Base-by-base conservation (phyloP, 2,797 vertebrate genomes). In the Denticeps clupeoides region DNA sequence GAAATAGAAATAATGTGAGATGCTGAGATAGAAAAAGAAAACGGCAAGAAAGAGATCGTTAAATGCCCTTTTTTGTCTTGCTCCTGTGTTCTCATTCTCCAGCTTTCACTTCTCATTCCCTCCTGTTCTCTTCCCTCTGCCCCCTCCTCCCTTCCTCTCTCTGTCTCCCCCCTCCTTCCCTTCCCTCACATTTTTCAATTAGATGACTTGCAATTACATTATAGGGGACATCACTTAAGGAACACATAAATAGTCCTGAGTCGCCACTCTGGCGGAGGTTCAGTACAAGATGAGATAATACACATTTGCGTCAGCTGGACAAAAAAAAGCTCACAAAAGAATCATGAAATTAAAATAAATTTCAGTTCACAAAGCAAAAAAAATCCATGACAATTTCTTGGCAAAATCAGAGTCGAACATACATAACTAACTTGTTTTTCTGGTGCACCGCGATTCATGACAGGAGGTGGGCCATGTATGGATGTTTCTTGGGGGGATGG, bases 161-260 rank as follows among this genome's bases (percentile, higher is more conserved):
- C 45, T 21, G 27, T 18, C 37, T 18, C 37, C 26, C 23, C 49
- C 33, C 33, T 9, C 24, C 47, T 29, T 38, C 37, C 3, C 42
- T 37, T 38, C 55, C 25, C 46, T 38, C 49, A 64, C 23, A 53
- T 69, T 64, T 75, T 74, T 78, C 68, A 78, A 70, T 73, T 71
- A 69, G 55, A 62, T 62, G 32, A 54, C 51, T 59, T 56, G 51
- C 53, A 77, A 82, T 81, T 70, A 67, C 74, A 81, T 83, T 77
- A 80, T 47, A 47, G 62, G 47, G 62, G 62, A 69, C 73, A 73
- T 77, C 69, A 76, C 65, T 74, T 74, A 73, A 72, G 69, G 50
- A 63, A 67, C 70, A 72, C 74, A 74, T 75, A 75, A 82, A 84
- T 75, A 77, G 68, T 57, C 61, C 31, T 45, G 45, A 8, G 48